Percentiles rank a stretch among this genome's conserved stretches.
These are phyloP conservation scores for Xenus cinereus DNA, from an alignment of 2,113 vertebrate species.

Conservation along the genomic window DNA sequence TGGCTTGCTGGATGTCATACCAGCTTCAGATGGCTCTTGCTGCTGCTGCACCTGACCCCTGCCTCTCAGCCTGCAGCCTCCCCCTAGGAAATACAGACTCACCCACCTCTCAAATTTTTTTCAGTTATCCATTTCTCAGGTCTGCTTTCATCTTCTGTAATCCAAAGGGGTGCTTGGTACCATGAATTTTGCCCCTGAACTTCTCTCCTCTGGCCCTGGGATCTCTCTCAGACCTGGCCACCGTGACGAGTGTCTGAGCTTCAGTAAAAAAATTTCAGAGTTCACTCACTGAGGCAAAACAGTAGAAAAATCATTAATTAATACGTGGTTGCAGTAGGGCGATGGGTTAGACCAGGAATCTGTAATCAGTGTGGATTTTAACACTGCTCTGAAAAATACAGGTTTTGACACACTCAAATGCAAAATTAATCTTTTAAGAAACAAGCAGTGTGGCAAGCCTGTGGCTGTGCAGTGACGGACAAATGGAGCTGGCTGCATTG, in stretches of 20 bases:
- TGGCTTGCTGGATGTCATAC: fast-evolving
- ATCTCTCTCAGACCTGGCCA: not conserved
- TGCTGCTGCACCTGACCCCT: not conserved
- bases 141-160: not conserved
- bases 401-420: not conserved
- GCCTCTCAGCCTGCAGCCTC: not conserved
- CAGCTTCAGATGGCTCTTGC: not conserved
- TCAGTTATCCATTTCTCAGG: not conserved
- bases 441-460: not conserved
- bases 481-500: not conserved
- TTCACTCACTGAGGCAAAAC: not conserved
- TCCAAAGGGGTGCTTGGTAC: not conserved
- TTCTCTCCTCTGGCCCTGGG: not conserved
- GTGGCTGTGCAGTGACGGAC: not conserved
- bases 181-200: not conserved
- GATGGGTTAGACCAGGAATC: not conserved
- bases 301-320: not conserved
- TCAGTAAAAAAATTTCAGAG: not conserved
- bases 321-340: not conserved
- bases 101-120: not conserved
- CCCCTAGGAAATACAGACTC: not conserved
- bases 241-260: fast-evolving
- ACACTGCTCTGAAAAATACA: not conserved
- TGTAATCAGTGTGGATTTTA: not conserved
- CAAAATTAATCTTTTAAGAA: not conserved